phyloP scores from a whole-genome alignment of 2,797 vertebrate species.

The Anguilla obscura region DNA sequence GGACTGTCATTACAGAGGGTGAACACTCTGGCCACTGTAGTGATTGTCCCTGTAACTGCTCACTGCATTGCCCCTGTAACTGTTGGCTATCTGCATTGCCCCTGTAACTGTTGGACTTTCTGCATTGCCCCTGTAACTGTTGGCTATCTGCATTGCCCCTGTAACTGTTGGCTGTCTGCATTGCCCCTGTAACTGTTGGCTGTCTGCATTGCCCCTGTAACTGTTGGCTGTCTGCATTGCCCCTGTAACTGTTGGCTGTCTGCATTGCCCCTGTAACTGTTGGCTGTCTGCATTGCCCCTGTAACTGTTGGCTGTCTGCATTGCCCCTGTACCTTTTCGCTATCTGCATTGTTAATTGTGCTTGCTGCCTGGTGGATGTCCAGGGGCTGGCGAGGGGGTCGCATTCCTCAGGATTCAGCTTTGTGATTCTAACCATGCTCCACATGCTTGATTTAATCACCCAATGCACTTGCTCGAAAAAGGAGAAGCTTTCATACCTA shows the following conservation, averaged over 20 bases:
- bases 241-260: neutral
- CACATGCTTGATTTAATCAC: constrained; percentile 98
- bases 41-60: neutral
- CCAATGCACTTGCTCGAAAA: constrained; percentile 79
- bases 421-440: constrained; percentile 89
- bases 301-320: constrained; percentile 43
- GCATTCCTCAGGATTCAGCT: constrained; percentile 89
- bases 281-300: constrained; percentile 38
- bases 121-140: neutral
- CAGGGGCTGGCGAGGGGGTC: constrained; percentile 83
- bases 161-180: constrained; percentile 20
- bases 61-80: constrained; percentile 34
- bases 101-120: neutral
- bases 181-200: constrained; percentile 29
- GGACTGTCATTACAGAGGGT: constrained; percentile 48
- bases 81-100: constrained; percentile 33
- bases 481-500: constrained; percentile 90
- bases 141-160: neutral
- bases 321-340: neutral
- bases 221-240: too few relatives aligned
- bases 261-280: neutral
- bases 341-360: constrained; percentile 59
- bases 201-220: constrained; percentile 37
- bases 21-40: constrained; percentile 6
- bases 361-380: constrained; percentile 79